Evolutionary conservation across 2,888 invertebrate genomes (phyloP), one percentile per base, ranked within the genome.

Genomic region (Taphrorychus bicolor): DNA sequence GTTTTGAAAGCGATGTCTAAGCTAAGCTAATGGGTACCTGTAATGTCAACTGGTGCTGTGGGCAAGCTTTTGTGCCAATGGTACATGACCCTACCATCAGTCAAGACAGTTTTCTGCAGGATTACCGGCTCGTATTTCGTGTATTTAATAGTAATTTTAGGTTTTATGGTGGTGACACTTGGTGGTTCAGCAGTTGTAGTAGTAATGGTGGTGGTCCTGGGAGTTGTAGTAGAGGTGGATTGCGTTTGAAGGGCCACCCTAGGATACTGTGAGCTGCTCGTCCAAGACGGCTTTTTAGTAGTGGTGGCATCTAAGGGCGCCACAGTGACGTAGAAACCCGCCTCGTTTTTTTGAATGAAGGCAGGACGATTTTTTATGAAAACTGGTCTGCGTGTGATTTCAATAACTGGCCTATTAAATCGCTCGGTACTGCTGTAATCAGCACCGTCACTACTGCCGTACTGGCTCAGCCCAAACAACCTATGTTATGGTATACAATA

Each of bases 91-190:
- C 79, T 75, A 3, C 82, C 83, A 64, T 81, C 80, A 48, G 75
- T 79, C 48, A 81, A 66, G 42, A 80, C 74, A 4, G 80, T 80
- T 74, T 81, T 81, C 69, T 82, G 82, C 49, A 81, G 72, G 21
- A 81, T 78, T n/a, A 81, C 77, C 3, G 82, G 82, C 71, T 82
- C 81, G n/a, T 80, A 73, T 64, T 79, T 77, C 14, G 81, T 79
- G 63, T 78, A 80, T 72, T 78, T 79, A 5, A 79, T 72, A 70
- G 76, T 66, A 49, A 73, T 64, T 53, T 66, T 57, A 45, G 63
- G 58, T 58, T 41, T 48, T 14, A 5, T 32, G 2, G 61, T 51
- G 5, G 58, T 57, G 22, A 22, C 17, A 14, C 1, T 14, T 17
- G 51, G 2, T 7, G 24, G 5, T 5, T 24, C 45, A 7, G 54